A percentile compares a stretch with the other conserved stretches of the same genome.
phyloP scores from a whole-genome alignment of 2,113 vertebrate genomes.

The Gymnocephalus cernua region DNA sequence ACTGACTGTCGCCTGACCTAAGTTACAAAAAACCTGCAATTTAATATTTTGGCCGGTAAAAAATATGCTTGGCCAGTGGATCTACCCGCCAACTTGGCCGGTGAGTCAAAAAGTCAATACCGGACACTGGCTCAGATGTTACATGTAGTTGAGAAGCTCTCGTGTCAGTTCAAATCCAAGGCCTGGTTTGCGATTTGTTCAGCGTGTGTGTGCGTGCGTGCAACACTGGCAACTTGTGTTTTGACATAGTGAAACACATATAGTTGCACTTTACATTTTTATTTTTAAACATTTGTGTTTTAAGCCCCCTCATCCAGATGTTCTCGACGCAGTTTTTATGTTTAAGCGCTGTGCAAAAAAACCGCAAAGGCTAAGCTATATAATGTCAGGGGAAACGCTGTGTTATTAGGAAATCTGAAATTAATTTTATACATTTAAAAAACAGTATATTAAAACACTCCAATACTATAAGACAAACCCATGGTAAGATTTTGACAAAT shows the following conservation, averaged over 20 bases:
- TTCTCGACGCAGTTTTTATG: no score
- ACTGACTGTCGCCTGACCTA: no score
- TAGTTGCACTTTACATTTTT: not conserved
- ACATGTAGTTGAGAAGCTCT: constrained; percentile 34
- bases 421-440: not conserved
- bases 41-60: no score
- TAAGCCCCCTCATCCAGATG: no score
- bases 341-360: no score
- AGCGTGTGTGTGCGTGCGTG: constrained; percentile 57
- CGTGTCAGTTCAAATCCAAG: constrained; percentile 52
- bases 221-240: not conserved
- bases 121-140: not conserved
- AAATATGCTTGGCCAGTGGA: no score
- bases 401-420: not conserved
- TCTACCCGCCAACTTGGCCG: no score
- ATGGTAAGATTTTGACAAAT: not conserved
- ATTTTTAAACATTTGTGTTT: no score
- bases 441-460: not conserved
- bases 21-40: no score
- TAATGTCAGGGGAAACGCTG: no score
- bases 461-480: not conserved
- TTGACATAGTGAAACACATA: not conserved
- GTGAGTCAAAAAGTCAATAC: no score
- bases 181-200: constrained; percentile 14
- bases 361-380: no score